Evolutionary conservation across 2,113 vertebrate genomes (phyloP).

Genomic region (Brachionichthys hirsutus): DNA sequence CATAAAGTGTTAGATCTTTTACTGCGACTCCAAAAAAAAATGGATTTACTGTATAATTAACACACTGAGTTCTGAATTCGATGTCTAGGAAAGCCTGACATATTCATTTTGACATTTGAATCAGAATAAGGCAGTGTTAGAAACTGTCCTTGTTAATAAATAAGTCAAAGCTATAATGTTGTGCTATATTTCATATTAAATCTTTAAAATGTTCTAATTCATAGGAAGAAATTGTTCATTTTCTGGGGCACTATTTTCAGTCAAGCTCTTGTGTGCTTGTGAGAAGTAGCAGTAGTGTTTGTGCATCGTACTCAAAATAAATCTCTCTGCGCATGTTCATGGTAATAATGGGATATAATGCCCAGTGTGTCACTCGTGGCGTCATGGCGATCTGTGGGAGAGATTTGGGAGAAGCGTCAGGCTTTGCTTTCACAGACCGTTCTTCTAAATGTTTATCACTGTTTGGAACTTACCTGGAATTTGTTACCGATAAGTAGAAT

Average conservation of each 20-base stretch:
- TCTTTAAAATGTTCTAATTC: too few relatives aligned
- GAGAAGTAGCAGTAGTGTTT: neutral
- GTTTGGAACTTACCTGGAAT: slow-evolving; percentile 1
- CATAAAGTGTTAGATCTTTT: too few relatives aligned
- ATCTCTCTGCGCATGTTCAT: neutral
- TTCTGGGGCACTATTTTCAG: too few relatives aligned
- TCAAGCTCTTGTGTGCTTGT: neutral
- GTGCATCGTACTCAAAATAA: neutral
- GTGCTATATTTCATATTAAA: too few relatives aligned
- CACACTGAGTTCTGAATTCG: slow-evolving; percentile 16
- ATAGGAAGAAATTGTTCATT: too few relatives aligned
- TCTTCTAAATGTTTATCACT: neutral
- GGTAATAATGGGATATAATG: neutral
- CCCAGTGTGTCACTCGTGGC: neutral
- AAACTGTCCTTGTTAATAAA: neutral
- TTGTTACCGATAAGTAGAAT: slow-evolving; percentile 8
- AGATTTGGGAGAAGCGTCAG: neutral
- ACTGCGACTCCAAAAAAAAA: too few relatives aligned
- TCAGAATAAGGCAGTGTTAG: slow-evolving; percentile 13
- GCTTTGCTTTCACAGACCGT: neutral
- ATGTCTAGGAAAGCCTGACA: slow-evolving; percentile 22
- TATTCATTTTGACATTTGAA: slow-evolving; percentile 14
- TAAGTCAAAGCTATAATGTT: too few relatives aligned
- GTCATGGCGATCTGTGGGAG: neutral
- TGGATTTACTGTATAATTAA: slow-evolving; percentile 1